Evolutionary conservation across 2,797 vertebrate species (phyloP).

Genomic region (Acanthis flammea): DNA sequence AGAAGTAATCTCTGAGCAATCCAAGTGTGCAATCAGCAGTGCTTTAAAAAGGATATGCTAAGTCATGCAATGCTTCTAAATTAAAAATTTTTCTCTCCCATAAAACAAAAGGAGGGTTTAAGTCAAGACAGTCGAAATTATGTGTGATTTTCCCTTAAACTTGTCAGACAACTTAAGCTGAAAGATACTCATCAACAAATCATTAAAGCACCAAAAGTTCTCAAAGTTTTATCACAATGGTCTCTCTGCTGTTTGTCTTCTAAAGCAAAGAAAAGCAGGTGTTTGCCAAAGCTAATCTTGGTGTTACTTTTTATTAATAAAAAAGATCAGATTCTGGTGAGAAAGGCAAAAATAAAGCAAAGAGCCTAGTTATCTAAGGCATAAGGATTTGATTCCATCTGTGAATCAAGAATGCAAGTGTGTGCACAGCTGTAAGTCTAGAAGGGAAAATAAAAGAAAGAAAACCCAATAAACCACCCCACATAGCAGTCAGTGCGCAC

Average conservation of each 20-base stretch:
- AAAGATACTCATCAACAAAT: not conserved
- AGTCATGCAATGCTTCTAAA: not conserved
- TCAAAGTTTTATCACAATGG: not conserved
- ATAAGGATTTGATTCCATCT: not conserved
- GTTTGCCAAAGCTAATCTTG: not conserved
- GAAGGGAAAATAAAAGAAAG: not conserved
- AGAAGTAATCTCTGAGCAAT: not conserved
- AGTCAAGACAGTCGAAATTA: not conserved
- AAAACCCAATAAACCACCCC: not conserved
- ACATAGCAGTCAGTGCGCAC: not conserved
- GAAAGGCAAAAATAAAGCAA: not conserved
- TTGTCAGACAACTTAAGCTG: not conserved
- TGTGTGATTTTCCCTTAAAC: not conserved
- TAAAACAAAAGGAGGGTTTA: not conserved
- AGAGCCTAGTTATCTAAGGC: not conserved
- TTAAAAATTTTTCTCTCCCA: not conserved
- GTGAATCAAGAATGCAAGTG: not conserved
- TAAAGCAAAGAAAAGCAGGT: not conserved
- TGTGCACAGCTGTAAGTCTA: not conserved
- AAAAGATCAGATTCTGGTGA: not conserved
- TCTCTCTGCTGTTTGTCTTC: not conserved
- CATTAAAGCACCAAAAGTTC: not conserved
- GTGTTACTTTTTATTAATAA: not conserved
- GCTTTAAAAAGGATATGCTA: not conserved
- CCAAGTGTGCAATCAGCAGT: not conserved